Conservation (phyloP, 2,113 vertebrate genomes). For the Pomatostomus ruficeps region DNA sequence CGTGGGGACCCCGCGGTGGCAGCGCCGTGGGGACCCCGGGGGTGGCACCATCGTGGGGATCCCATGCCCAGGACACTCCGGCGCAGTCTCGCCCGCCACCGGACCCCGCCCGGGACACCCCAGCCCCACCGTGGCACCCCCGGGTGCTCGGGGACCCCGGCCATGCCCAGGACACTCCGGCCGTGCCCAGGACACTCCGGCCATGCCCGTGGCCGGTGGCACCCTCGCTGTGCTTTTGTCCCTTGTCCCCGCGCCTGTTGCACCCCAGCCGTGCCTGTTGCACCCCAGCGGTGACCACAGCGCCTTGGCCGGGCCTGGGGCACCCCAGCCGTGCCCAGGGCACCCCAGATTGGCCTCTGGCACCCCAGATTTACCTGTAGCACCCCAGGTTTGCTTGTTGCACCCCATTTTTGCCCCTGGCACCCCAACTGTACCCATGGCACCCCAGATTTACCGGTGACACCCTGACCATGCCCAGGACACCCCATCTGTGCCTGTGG, state of each 20-base stretch:
- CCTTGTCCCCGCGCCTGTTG: background rate
- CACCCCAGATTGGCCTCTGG: background rate
- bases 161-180: background rate
- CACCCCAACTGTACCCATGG: fast-evolving
- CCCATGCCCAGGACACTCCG: no score
- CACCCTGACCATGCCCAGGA: fast-evolving
- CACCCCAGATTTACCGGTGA: fast-evolving
- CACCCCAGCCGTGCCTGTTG: background rate
- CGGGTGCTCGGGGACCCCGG: no score
- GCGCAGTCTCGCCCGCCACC: no score
- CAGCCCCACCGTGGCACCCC: background rate
- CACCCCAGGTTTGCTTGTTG: fast-evolving
- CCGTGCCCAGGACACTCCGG: background rate
- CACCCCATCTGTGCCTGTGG: fast-evolving
- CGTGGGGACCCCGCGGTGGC: background rate
- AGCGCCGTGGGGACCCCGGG: background rate
- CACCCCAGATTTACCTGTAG: background rate
- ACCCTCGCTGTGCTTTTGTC: background rate
- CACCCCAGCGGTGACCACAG: background rate
- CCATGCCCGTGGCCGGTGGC: background rate
- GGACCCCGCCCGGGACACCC: no score
- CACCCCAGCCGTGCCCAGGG: no score
- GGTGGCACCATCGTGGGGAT: background rate
- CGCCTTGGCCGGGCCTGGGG: fast-evolving
- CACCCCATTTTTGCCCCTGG: background rate